Evolutionary conservation across 2,113 vertebrate species (phyloP), one percentile per base, ranked within the genome.

Genomic region (Indri indri): DNA sequence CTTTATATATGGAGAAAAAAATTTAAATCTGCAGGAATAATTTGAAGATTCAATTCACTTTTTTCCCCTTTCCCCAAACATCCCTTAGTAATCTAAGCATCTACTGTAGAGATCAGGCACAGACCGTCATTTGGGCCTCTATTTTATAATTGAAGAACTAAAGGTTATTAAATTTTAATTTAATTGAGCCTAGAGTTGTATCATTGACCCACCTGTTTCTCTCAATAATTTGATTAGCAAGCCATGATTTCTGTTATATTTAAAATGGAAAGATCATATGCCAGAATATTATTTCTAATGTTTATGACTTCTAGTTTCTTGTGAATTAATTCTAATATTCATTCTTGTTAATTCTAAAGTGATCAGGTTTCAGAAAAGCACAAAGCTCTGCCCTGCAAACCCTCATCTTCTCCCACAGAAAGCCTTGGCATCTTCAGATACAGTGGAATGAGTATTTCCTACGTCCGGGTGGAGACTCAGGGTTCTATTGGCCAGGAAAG

Each of bases 101-200:
- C 45, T 5, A 54, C 59, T 66, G 32, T 2, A 82, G 85, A 87
- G 40, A 84, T 54, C 25, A 59, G 52, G 23, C 30, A 54, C 17
- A 82, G 27, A 25, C 12, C n/a, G 45, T 34, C 27, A 17, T 66
- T 73, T 92, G n/a, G n/a, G 13, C 1, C 25, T 79, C 30, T 1
- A 9, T 70, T 77, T 47, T 59, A 52, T 92, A 74, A 94, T 9
- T 95, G 79, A 83, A 90, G 27, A 81, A 83, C 12, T 54, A 80
- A 95, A 88, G 34, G 2, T 93, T 47, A 90, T 96, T 92, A 81
- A 25, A 90, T 89, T 96, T 91, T 91, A 81, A 90, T 91, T 88
- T 88, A 83, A 45, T 88, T 63, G 92, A 92, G 85, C 52, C 47
- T 74, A 59, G 13, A 57, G 22, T 76, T 80, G 2, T 81, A 66